A percentile compares a stretch with the other conserved stretches of the same genome.
phyloP scores from a whole-genome alignment of 2,888 invertebrate species.

The Oscheius onirici region DNA sequence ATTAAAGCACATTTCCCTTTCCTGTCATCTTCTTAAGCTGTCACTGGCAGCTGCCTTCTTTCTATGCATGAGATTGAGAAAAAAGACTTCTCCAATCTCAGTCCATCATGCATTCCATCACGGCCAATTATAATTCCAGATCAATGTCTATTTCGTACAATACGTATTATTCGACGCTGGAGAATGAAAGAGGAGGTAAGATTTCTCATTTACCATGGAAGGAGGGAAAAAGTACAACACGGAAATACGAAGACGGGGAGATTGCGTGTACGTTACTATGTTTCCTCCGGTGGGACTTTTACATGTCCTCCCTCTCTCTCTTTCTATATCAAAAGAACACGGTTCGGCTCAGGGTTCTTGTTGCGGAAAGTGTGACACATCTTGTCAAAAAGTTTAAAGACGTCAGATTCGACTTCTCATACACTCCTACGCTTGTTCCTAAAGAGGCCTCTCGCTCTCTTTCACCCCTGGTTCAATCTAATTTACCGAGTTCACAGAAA shows the following conservation, averaged over 20 bases:
- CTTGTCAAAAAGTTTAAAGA: conserved; percentile 20
- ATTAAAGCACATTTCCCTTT: too few relatives aligned
- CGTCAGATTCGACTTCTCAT: too few relatives aligned
- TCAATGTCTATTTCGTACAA: conserved; percentile 29
- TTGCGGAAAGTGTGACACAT: background rate
- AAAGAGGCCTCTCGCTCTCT: too few relatives aligned
- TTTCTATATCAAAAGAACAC: too few relatives aligned
- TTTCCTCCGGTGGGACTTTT: background rate
- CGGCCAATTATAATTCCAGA: conserved; percentile 4
- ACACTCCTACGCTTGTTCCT: too few relatives aligned
- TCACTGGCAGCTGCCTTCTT: background rate
- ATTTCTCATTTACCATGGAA: background rate
- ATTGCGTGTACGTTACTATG: conserved; percentile 10
- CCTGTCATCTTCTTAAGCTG: too few relatives aligned
- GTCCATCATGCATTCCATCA: too few relatives aligned
- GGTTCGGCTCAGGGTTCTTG: background rate
- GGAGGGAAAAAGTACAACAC: background rate
- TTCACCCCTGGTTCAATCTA: conserved; percentile 22
- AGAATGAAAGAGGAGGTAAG: conserved; percentile 12
- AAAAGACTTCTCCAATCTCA: background rate
- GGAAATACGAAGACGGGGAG: background rate
- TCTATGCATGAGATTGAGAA: background rate
- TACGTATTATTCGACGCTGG: conserved; percentile 9
- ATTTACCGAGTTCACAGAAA: conserved; percentile 8
- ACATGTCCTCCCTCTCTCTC: too few relatives aligned